Conservation (phyloP, 2,113 vertebrate species). For the Origma solitaria region DNA sequence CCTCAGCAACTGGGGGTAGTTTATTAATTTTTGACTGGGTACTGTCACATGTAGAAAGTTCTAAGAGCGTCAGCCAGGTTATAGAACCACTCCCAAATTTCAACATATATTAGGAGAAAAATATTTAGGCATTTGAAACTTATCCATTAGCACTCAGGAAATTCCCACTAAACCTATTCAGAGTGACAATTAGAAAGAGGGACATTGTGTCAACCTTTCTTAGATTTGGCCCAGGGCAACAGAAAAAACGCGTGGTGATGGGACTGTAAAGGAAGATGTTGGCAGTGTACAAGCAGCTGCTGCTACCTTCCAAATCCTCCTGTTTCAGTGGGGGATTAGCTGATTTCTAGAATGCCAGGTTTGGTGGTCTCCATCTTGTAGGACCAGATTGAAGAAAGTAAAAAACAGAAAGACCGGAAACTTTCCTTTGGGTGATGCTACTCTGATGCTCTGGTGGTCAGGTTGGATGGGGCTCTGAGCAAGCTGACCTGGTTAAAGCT, state of each 20-base stretch:
- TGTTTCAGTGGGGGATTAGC: neutral
- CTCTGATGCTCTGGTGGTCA: neutral
- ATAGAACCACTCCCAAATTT: neutral
- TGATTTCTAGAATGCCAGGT: neutral
- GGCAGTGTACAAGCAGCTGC: neutral
- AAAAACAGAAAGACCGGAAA: neutral
- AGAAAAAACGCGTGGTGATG: neutral
- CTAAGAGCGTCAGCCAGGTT: neutral
- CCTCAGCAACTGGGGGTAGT: neutral
- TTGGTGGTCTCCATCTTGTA: neutral
- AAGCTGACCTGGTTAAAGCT: neutral
- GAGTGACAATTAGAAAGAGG: neutral
- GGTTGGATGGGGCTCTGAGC: neutral
- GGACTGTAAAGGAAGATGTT: neutral
- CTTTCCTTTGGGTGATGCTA: neutral
- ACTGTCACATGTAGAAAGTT: neutral
- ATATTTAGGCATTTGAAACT: neutral
- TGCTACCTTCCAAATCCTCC: neutral
- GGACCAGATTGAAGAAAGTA: neutral
- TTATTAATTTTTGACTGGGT: neutral
- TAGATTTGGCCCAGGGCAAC: neutral
- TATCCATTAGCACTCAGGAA: neutral
- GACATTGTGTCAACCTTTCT: neutral
- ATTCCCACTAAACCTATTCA: neutral
- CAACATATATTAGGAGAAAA: neutral